Conservation (phyloP, 1,140 invertebrate species). For the Meloidogyne floridensis region DNA sequence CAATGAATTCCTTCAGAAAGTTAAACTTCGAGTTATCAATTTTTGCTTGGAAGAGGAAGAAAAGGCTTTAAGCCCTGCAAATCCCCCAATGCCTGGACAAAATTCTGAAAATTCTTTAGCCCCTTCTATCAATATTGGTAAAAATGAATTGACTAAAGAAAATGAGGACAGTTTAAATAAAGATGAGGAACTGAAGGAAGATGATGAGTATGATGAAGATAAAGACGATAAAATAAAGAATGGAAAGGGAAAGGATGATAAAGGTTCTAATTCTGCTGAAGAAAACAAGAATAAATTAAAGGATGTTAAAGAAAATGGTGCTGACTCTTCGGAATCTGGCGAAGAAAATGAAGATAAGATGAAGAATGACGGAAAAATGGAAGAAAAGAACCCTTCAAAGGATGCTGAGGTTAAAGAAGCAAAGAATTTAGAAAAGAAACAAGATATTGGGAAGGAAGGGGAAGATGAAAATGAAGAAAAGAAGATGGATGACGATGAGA, state of each 20-base stretch:
- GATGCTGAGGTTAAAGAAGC: not conserved
- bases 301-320: not conserved
- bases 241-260: not conserved
- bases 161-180: not conserved
- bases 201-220: constrained; percentile 1
- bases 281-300: not conserved
- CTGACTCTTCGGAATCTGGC: not conserved
- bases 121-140: not conserved
- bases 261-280: not conserved
- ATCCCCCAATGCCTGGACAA: not conserved
- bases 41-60: not conserved
- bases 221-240: not conserved
- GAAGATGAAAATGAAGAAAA: not conserved
- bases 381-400: not conserved
- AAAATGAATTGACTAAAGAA: not conserved
- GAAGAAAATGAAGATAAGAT: not conserved
- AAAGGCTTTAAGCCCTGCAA: not conserved
- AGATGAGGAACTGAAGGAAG: not conserved
- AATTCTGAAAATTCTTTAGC: not conserved
- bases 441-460: not conserved
- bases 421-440: not conserved
- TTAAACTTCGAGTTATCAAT: not conserved
- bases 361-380: not conserved
- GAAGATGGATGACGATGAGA: not conserved
- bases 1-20: not conserved